Conservation (phyloP, 2,888 invertebrate genomes). For the Hyposoter didymator region DNA sequence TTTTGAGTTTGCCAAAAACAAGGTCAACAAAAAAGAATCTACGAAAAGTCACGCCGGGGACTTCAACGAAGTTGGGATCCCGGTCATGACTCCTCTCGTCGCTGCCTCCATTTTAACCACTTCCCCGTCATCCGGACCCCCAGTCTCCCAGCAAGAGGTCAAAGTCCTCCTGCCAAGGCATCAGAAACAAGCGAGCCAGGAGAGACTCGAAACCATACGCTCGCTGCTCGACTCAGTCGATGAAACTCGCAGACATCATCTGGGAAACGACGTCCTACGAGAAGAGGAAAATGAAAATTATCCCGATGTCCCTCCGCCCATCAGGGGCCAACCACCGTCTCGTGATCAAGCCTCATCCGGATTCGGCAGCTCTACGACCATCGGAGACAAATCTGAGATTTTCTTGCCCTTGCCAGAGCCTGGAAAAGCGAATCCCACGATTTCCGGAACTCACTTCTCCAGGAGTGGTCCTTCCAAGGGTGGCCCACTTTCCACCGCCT, state of each 20-base stretch:
- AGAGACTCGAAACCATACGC: conserved; percentile 67
- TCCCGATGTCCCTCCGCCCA: conserved; percentile 65
- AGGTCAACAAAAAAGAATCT: conserved; percentile 25
- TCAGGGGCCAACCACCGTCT: conserved; percentile 73
- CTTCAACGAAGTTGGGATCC: conserved; percentile 83
- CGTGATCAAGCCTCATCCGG: conserved; percentile 78
- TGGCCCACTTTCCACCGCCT: conserved; percentile 75
- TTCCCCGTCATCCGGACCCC: conserved; percentile 5
- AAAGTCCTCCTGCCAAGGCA: conserved; percentile 45
- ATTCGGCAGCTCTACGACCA: conserved; percentile 76
- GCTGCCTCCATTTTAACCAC: conserved; percentile 59
- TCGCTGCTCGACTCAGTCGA: conserved; percentile 68
- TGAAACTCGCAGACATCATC: conserved; percentile 56
- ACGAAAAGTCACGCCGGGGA: conserved; percentile 73
- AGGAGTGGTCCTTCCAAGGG: conserved; percentile 64
- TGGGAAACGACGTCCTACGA: conserved; percentile 67
- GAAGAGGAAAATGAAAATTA: conserved; percentile 50
- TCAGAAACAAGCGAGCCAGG: conserved; percentile 69
- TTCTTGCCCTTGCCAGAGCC: conserved; percentile 56
- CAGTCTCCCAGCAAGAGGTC: conserved; percentile 45
- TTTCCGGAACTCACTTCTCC: conserved; percentile 70
- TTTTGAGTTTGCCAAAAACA: conserved; percentile 72
- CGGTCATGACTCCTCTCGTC: conserved; percentile 70
- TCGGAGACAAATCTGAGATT: conserved; percentile 68
- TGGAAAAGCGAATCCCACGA: conserved; percentile 65